Evolutionary conservation across 1,140 invertebrate genomes (phyloP).

Genomic region (Calliphora vicina): DNA sequence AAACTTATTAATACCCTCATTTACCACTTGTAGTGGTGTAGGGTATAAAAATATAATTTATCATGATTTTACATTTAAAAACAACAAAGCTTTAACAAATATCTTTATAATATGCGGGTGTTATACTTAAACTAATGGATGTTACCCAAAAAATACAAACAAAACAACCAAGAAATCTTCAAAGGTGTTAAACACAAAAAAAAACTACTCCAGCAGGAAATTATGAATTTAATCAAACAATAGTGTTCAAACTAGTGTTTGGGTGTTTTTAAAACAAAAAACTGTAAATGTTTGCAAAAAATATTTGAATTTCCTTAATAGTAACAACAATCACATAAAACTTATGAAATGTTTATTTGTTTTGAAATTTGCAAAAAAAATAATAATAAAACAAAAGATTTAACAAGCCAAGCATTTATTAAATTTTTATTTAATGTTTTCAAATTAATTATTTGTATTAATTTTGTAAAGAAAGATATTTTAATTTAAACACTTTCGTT

Average conservation of each 20-base stretch:
- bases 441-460: too few relatives aligned
- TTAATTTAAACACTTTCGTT: too few relatives aligned
- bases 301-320: conserved; percentile 1
- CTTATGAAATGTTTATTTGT: not conserved
- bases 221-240: too few relatives aligned
- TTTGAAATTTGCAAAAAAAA: too few relatives aligned
- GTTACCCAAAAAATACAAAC: not conserved
- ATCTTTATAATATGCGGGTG: not conserved
- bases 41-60: not conserved
- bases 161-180: too few relatives aligned
- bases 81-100: not conserved
- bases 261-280: not conserved
- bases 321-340: not conserved
- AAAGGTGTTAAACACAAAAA: not conserved
- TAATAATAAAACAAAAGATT: not conserved
- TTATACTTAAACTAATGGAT: not conserved
- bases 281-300: not conserved
- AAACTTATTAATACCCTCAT: too few relatives aligned
- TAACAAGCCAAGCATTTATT: not conserved
- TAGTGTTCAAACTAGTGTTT: not conserved
- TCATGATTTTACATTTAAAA: not conserved
- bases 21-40: too few relatives aligned
- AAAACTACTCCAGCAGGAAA: too few relatives aligned
- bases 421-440: too few relatives aligned
- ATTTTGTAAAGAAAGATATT: too few relatives aligned